Percentiles rank a stretch among this genome's conserved stretches.
phyloP scores from a whole-genome alignment of 2,113 vertebrate species.

The Catagonus wagneri region DNA sequence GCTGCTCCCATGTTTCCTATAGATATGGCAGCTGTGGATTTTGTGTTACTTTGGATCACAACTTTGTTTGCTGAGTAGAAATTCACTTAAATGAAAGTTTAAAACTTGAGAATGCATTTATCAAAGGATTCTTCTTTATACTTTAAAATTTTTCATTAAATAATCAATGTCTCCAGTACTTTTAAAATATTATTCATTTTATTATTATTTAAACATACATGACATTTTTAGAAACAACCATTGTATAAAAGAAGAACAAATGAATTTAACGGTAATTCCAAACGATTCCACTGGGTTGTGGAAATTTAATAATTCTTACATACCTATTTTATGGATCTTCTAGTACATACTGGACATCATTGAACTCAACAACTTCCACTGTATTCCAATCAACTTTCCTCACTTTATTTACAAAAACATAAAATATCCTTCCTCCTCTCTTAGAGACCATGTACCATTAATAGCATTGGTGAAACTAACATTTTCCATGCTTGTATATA shows the following conservation, averaged over 20 bases:
- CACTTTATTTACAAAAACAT: not conserved
- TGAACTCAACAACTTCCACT: not conserved
- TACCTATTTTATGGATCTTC: not conserved
- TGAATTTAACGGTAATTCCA: not conserved
- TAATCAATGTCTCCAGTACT: not conserved
- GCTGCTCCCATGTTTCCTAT: not conserved
- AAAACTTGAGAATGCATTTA: not conserved
- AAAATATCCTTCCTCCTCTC: not conserved
- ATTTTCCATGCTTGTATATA: not conserved
- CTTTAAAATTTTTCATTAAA: not conserved
- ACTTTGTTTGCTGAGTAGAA: slow-evolving; percentile 42
- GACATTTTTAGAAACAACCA: not conserved
- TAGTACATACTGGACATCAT: not conserved
- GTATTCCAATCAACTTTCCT: not conserved
- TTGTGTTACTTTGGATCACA: slow-evolving; percentile 14
- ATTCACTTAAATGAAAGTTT: not conserved
- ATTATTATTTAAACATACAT: not conserved
- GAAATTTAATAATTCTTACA: not conserved
- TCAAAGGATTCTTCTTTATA: not conserved
- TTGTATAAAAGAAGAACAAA: slow-evolving; percentile 29
- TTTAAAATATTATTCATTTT: slow-evolving; percentile 25
- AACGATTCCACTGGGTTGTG: not conserved
- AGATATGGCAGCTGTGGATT: not conserved
- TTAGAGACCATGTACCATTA: not conserved
- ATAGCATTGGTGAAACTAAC: not conserved